Evolutionary conservation across 2,797 vertebrate genomes (phyloP), one percentile per base, ranked within the genome.

Genomic region (Karalla daura): DNA sequence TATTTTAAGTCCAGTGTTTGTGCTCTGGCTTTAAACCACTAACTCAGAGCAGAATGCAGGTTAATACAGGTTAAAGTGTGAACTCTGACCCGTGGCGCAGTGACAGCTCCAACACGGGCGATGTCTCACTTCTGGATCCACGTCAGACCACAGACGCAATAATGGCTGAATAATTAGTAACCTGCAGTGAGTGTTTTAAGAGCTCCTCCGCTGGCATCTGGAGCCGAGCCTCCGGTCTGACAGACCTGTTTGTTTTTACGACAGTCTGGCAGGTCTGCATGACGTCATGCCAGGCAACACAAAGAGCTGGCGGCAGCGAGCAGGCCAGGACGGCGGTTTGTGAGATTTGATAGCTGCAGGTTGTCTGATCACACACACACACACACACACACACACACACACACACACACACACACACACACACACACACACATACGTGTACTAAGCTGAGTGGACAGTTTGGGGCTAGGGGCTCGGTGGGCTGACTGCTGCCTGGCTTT

Each of bases 391-490:
- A 64, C 43, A 47, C 41, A 25, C 43, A 49, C 59, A 55, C 67
- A 50, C 18, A 36, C 49, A 52, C 49, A 69, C 51, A 63, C 53
- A 50, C 45, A 43, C 54, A 49, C 58, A 43, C 23, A 62, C 33
- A 52, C 37, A 60, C 49, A 59, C 60, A 58, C 50, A 32, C 37
- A 46, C 30, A 60, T 51, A 46, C 36, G 66, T 25, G 52, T 7
- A 20, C 77, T 78, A 18, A 87, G 93, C 93, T 94, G 92, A 94
- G 88, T 91, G 88, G 86, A 88, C 93, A 92, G 84, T 93, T 93
- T 93, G 81, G 83, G 75, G 79, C 69, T 75, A 58, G 88, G 72
- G 70, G 79, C 70, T 69, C n/a, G 64, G 69, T 84, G 86, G 86
- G 46, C 90, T 87, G 86, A 86, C 86, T 70, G 84, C 79, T 81